Evolutionary conservation across 92 coral and sea anemone genomes (phyloP).

Genomic region (Phenganax subtilis): DNA sequence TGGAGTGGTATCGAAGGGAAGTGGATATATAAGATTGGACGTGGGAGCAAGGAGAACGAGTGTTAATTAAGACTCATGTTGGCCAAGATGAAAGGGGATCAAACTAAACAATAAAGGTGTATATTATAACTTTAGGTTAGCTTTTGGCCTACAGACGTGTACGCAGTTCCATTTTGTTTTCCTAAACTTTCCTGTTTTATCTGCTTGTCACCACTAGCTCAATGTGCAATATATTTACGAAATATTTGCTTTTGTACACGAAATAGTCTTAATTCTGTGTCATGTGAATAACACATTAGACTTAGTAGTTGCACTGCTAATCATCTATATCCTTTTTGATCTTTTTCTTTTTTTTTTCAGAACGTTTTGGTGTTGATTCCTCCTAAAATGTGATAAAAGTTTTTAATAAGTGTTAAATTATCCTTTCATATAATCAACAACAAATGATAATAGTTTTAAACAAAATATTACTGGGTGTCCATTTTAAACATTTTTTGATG

Average conservation of each 20-base stretch:
- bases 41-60: conserved; percentile 96
- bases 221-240: too few species aligned
- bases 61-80: conserved; percentile 68
- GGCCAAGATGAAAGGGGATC: conserved; percentile 90
- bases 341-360: conserved; percentile 85
- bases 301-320: background rate
- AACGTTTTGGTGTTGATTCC: conserved; percentile 54
- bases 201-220: too few species aligned
- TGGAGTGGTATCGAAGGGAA: conserved; percentile 93
- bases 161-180: too few species aligned
- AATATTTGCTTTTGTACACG: too few species aligned
- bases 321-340: conserved; percentile 56
- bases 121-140: background rate
- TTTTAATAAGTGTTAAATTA: background rate
- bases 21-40: conserved; percentile 85
- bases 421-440: background rate
- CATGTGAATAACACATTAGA: too few species aligned
- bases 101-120: conserved; percentile 63
- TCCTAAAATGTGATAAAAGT: background rate
- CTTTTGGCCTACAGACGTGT: background rate
- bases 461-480: background rate
- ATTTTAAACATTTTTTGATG: too few species aligned
- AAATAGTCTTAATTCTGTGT: too few species aligned
- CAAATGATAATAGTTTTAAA: background rate
- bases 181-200: too few species aligned